Evolutionary conservation across 2,888 invertebrate genomes (phyloP).

Genomic region (Leptopilina myrica): DNA sequence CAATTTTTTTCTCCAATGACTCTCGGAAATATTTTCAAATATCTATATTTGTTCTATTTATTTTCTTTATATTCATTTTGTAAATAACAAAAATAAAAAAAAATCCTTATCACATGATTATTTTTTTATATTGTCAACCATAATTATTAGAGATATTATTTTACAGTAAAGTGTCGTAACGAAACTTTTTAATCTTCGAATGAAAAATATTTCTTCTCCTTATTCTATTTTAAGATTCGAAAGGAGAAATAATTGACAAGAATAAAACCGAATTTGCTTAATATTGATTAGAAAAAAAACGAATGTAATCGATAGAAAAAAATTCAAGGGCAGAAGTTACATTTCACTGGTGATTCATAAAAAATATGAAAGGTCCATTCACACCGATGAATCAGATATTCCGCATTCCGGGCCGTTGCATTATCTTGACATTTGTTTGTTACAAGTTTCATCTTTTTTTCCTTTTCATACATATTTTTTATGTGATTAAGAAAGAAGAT

Average conservation of each 20-base stretch:
- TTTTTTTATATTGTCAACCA: too few species aligned
- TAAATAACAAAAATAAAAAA: too few species aligned
- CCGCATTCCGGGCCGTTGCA: constrained; percentile 22
- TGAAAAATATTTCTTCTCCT: background rate
- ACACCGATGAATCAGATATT: constrained; percentile 19
- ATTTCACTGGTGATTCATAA: constrained; percentile 10
- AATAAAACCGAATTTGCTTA: background rate
- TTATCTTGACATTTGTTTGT: background rate
- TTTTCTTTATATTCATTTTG: too few species aligned
- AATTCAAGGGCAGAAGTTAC: constrained; percentile 7
- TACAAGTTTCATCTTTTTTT: background rate
- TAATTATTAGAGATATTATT: too few species aligned
- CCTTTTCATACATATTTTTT: too few species aligned
- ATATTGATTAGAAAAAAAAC: background rate
- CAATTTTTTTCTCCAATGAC: too few species aligned
- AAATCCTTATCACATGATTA: too few species aligned
- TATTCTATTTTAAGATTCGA: background rate
- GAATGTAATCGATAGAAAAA: background rate
- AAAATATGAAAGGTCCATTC: constrained; percentile 14
- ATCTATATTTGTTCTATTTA: too few species aligned
- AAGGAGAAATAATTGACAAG: background rate
- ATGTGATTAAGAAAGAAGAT: too few species aligned
- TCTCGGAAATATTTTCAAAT: background rate
- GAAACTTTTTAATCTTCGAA: background rate
- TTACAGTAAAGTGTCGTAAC: too few species aligned